phyloP scores from a whole-genome alignment of 2,888 invertebrate species.

The Idaea straminata region DNA sequence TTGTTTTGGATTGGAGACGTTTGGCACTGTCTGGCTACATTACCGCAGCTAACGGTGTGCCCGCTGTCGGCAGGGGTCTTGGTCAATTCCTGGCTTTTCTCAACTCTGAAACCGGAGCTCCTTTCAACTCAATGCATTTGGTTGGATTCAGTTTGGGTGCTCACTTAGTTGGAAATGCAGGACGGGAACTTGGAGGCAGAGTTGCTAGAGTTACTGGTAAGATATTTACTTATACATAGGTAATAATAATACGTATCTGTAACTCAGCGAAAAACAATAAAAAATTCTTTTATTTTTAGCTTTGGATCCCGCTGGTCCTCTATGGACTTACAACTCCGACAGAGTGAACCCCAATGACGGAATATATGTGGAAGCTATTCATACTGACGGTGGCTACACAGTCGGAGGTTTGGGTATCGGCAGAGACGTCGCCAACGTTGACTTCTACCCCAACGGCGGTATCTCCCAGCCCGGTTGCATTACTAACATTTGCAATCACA shows the following conservation, averaged over 20 bases:
- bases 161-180: conserved; percentile 68
- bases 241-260: too few species aligned
- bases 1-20: conserved; percentile 63
- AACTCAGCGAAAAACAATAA: not conserved
- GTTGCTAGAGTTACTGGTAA: conserved; percentile 63
- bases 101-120: conserved; percentile 43
- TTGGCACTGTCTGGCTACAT: conserved; percentile 48
- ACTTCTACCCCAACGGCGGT: conserved; percentile 81
- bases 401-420: conserved; percentile 65
- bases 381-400: conserved; percentile 65
- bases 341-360: conserved; percentile 50
- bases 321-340: conserved; percentile 41
- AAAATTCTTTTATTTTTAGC: conserved; percentile 30
- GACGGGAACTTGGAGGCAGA: conserved; percentile 53
- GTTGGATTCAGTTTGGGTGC: conserved; percentile 74
- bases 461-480: conserved; percentile 50
- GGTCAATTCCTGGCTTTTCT: conserved; percentile 64
- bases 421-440: conserved; percentile 67
- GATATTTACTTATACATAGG: not conserved
- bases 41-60: conserved; percentile 53
- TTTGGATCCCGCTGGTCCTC: conserved; percentile 53
- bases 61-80: conserved; percentile 58
- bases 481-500: conserved; percentile 48
- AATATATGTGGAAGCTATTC: conserved; percentile 51
- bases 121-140: conserved; percentile 55